Evolutionary conservation across 2,888 invertebrate species (phyloP).

Genomic region (Galerucella pusilla): DNA sequence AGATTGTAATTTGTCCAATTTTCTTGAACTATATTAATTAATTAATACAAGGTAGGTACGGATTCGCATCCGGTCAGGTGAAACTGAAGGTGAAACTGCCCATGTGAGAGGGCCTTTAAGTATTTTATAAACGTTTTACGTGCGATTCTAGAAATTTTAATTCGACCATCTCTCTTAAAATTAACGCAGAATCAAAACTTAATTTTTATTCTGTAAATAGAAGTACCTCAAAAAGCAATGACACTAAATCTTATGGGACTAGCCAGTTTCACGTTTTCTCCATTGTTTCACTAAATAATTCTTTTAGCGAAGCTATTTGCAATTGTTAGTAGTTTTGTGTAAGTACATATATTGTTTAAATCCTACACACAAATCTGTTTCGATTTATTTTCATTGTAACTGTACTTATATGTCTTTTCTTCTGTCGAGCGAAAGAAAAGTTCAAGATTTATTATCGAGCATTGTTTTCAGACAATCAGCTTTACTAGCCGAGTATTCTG

Average conservation of each 20-base stretch:
- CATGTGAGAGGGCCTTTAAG: no score
- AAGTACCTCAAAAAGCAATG: background rate
- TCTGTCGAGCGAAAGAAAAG: conserved; percentile 8
- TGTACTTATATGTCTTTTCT: conserved; percentile 10
- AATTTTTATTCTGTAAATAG: background rate
- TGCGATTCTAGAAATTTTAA: background rate
- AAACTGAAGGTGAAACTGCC: no score
- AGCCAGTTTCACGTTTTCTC: conserved; percentile 18
- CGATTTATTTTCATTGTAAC: conserved; percentile 20
- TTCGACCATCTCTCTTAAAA: background rate
- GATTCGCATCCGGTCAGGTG: no score
- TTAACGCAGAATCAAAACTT: background rate
- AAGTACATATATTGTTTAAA: conserved; percentile 4
- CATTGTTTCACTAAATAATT: conserved; percentile 24
- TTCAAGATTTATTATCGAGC: conserved; percentile 9
- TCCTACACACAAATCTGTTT: conserved; percentile 17
- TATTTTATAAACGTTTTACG: no score
- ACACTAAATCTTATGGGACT: background rate
- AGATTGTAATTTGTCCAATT: no score
- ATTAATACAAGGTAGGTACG: no score
- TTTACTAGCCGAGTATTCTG: background rate
- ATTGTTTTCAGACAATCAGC: conserved; percentile 5
- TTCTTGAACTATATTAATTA: no score
- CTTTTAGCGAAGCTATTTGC: conserved; percentile 5
- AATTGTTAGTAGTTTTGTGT: background rate